Evolutionary conservation across 1,140 invertebrate genomes (phyloP).

Genomic region (Drosophila aff.): DNA sequence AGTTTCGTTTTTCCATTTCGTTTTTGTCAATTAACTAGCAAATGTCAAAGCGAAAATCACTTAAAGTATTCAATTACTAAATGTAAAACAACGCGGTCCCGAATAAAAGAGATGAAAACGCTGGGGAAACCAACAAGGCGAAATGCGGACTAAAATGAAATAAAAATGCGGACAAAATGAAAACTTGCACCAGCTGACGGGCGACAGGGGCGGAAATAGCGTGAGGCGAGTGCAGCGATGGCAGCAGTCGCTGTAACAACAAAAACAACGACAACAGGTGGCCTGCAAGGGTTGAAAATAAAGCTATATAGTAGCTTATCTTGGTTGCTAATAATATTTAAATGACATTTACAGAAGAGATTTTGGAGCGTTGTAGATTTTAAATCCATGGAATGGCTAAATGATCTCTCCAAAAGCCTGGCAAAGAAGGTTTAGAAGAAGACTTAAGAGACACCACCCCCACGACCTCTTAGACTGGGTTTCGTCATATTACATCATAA

Average conservation of each 20-base stretch:
- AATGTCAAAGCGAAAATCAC: conserved; percentile 66
- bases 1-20: conserved; percentile 8
- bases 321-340: background rate
- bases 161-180: conserved; percentile 65
- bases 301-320: background rate
- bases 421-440: no score
- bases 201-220: conserved; percentile 47
- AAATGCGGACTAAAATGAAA: conserved; percentile 58
- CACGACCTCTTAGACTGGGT: no score
- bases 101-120: conserved; percentile 38
- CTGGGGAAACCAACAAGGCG: conserved; percentile 36
- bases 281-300: background rate
- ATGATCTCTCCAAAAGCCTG: no score
- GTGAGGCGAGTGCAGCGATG: conserved; percentile 47
- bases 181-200: conserved; percentile 45
- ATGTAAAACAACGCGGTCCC: conserved; percentile 51
- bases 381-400: no score
- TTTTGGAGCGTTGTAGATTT: background rate
- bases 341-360: background rate
- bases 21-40: conserved; percentile 58
- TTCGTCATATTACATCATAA: no score
- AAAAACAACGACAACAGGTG: conserved; percentile 69
- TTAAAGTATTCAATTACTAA: conserved; percentile 80
- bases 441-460: no score
- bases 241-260: conserved; percentile 45